Base-by-base conservation (phyloP, 1,140 invertebrate species). In the Orussus abietinus region DNA sequence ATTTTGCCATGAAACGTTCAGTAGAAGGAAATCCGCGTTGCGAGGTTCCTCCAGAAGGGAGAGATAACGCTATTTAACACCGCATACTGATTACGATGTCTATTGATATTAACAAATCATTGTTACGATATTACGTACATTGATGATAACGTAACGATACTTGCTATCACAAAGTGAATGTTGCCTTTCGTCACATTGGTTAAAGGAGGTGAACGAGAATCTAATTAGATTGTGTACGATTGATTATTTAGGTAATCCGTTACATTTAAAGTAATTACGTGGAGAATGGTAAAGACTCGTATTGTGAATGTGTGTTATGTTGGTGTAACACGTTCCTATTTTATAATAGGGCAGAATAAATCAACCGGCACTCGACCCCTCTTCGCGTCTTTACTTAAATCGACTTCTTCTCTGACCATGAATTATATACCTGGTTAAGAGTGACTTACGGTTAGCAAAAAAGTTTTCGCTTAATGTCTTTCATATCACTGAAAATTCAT, bases 141-240 rank as follows among this genome's bases (percentile, higher is more conserved):
- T 38, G 49, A 58, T 58, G 57, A 57, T 55, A 54, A 56, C 28
- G 26, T 52, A 34, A 42, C 26, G 5, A 42, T 48, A 22, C 32
- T 45, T 52, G 53, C 45, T 50, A 58, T 30, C 57, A 58, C 55
- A 59, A 58, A 58, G 32, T 59, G 28, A 59, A 59, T 58, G 57
- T 59, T 59, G 55, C 57, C 57, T 59, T 59, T 59, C 55, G 53
- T 59, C 53, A 58, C 31, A 51, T 48, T 51, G 45, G 44, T 55
- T 53, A 50, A 53, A 45, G 22, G 42, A 42, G 57, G 51, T 42
- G 34, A 56, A 44, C 25, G 42, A 51, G n/a, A 36, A 51, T 47
- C 48, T 49, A 43, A 44, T 47, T 52, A 17, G 48, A 45, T 45
- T 47, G 51, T 42, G 31, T 53, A 47, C 41, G 38, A 56, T 56